phyloP scores from a whole-genome alignment of 2,888 invertebrate species.

The Fabriciana adippe region DNA sequence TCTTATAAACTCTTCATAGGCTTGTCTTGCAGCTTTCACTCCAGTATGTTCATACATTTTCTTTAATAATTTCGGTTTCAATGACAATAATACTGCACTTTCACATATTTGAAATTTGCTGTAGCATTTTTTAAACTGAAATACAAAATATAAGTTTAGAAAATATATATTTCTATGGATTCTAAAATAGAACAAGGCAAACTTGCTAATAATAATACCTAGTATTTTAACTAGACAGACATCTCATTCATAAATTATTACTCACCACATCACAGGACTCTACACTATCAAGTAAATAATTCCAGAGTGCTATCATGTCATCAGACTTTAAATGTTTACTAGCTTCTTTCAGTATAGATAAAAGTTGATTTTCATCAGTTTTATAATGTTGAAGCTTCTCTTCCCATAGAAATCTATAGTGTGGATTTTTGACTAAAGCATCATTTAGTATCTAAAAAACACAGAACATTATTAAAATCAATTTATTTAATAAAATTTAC shows the following conservation, averaged over 20 bases:
- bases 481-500: too few relatives aligned
- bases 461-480: too few relatives aligned
- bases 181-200: too few relatives aligned
- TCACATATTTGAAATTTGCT: conserved; percentile 75
- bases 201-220: too few relatives aligned
- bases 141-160: not conserved
- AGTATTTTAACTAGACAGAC: too few relatives aligned
- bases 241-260: conserved; percentile 25
- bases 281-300: conserved; percentile 62
- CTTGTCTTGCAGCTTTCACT: conserved; percentile 82
- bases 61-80: conserved; percentile 84
- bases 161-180: too few relatives aligned
- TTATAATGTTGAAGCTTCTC: conserved; percentile 60
- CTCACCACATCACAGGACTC: conserved; percentile 61
- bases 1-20: conserved; percentile 83
- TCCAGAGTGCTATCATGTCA: conserved; percentile 64
- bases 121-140: conserved; percentile 64
- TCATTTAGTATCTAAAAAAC: conserved; percentile 62
- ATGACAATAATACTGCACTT: conserved; percentile 69
- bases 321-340: conserved; percentile 56
- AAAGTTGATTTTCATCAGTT: conserved; percentile 63
- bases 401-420: conserved; percentile 60
- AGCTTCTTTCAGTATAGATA: conserved; percentile 61
- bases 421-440: conserved; percentile 57
- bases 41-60: conserved; percentile 78